These are phyloP conservation scores for Piprites chloris DNA, from an alignment of 2,113 vertebrate genomes.

Conservation along the genomic window DNA sequence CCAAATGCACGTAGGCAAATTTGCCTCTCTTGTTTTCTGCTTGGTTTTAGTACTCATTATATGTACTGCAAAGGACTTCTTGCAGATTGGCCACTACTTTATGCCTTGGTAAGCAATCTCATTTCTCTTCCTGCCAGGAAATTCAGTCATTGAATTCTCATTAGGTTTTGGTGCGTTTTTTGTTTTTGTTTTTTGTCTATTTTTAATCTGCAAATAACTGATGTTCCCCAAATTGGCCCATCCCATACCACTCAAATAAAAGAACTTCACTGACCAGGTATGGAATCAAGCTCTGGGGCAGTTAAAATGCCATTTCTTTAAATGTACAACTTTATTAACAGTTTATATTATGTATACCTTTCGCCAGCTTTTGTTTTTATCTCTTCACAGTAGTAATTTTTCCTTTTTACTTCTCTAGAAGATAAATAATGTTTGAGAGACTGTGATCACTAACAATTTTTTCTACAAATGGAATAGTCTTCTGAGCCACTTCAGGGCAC, in stretches of 20 bases:
- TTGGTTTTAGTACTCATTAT: not conserved
- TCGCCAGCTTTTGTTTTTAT: not conserved
- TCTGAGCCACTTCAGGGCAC: not conserved
- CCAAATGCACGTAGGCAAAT: not conserved
- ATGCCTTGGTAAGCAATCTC: not conserved
- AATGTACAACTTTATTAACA: not conserved
- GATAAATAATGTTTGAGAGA: not conserved
- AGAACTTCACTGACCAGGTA: not conserved
- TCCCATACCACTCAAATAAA: not conserved
- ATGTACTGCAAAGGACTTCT: not conserved
- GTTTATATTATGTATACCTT: not conserved
- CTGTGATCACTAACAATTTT: not conserved
- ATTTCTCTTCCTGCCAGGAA: not conserved
- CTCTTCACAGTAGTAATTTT: not conserved
- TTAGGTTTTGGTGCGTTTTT: not conserved
- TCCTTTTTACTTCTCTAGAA: not conserved
- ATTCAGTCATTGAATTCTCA: not conserved
- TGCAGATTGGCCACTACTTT: not conserved
- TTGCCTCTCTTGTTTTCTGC: not conserved
- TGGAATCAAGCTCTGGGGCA: not conserved
- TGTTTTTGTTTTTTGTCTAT: not conserved
- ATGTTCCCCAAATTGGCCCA: not conserved
- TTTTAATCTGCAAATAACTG: not conserved
- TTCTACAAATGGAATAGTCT: not conserved
- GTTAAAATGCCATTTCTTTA: not conserved